Conservation (phyloP, 2,888 invertebrate genomes). For the Subacronicta megacephala region DNA sequence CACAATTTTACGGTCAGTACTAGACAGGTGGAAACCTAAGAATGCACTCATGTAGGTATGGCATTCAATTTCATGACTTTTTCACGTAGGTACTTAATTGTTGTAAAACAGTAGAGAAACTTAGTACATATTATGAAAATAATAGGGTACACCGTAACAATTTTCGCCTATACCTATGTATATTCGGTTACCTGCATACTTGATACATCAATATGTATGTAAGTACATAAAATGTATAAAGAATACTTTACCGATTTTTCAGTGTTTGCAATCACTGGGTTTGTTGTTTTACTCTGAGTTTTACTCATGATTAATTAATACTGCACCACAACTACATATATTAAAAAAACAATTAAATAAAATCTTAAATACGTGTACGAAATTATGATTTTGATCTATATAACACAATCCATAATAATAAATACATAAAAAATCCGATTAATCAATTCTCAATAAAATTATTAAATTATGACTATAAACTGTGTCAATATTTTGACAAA, state of each 20-base stretch:
- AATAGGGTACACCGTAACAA: too few relatives aligned
- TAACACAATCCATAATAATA: conserved; percentile 29
- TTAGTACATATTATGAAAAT: too few relatives aligned
- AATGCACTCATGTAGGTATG: too few relatives aligned
- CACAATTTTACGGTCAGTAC: too few relatives aligned
- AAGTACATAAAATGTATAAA: too few relatives aligned
- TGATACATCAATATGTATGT: not conserved
- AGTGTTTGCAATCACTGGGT: not conserved
- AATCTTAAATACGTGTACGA: conserved; percentile 26
- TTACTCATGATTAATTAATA: too few relatives aligned
- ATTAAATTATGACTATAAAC: not conserved
- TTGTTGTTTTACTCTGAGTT: conserved; percentile 13
- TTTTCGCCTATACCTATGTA: too few relatives aligned
- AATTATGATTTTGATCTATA: conserved; percentile 35
- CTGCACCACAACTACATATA: conserved; percentile 16
- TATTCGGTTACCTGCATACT: too few relatives aligned
- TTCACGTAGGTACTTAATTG: too few relatives aligned
- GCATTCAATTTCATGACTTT: too few relatives aligned
- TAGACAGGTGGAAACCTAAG: too few relatives aligned
- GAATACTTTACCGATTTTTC: conserved; percentile 1
- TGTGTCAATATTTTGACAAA: conserved; percentile 25
- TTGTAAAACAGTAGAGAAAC: too few relatives aligned
- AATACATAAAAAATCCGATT: conserved; percentile 31
- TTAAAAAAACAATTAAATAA: conserved; percentile 17
- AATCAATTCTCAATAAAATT: conserved; percentile 25